Percentiles rank a stretch among this genome's conserved stretches.
phyloP scores from a whole-genome alignment of 2,888 invertebrate genomes.

The Scaptomyza cyrtandrae region DNA sequence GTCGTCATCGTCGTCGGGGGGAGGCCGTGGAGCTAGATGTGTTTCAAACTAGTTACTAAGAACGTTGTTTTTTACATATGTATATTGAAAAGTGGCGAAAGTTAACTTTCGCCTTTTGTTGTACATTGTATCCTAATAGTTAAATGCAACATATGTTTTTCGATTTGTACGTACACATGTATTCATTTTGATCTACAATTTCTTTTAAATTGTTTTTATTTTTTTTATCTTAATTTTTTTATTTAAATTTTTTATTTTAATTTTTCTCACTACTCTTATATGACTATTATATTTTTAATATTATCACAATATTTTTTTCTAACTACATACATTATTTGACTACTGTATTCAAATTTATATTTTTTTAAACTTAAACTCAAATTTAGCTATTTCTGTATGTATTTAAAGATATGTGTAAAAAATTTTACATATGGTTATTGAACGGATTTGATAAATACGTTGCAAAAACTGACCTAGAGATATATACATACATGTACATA shows the following conservation, averaged over 20 bases:
- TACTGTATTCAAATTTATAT: neutral
- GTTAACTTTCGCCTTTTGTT: constrained; percentile 23
- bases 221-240: neutral
- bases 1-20: neutral
- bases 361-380: neutral
- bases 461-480: neutral
- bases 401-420: neutral
- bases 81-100: constrained; percentile 14
- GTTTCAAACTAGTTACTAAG: constrained; percentile 39
- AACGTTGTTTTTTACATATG: constrained; percentile 18
- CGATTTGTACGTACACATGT: constrained; percentile 20
- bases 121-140: constrained; percentile 30
- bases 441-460: constrained; percentile 1
- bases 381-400: neutral
- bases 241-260: constrained; percentile 2
- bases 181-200: neutral
- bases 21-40: constrained; percentile 13
- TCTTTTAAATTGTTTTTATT: constrained; percentile 2
- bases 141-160: constrained; percentile 22
- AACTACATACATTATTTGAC: neutral
- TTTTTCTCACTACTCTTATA: neutral
- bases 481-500: neutral
- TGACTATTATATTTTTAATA: neutral
- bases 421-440: neutral
- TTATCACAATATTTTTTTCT: neutral